Conservation (phyloP, 2,888 invertebrate species). For the Eupithecia tripunctaria region DNA sequence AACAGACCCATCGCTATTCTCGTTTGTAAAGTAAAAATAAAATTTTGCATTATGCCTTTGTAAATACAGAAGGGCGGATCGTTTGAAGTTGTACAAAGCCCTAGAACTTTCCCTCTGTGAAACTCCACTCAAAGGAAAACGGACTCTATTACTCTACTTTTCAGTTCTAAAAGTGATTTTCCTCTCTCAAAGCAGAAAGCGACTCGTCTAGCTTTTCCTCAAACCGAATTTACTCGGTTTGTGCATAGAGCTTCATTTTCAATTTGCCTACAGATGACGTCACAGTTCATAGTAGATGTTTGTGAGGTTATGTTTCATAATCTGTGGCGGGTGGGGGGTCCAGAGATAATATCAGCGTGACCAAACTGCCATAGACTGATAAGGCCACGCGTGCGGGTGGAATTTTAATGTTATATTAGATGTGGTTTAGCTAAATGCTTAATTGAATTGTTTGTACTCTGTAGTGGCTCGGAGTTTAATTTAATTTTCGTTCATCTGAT, state of each 20-base stretch:
- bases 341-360: constrained; percentile 73
- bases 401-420: constrained; percentile 71
- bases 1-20: constrained; percentile 43
- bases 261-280: not conserved
- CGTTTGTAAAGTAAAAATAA: constrained; percentile 62
- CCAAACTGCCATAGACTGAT: constrained; percentile 80
- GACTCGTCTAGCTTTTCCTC: not conserved
- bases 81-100: constrained; percentile 74
- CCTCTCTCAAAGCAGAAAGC: not conserved
- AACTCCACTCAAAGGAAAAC: constrained; percentile 5
- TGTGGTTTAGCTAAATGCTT: constrained; percentile 56
- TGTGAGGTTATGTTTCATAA: constrained; percentile 14
- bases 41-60: constrained; percentile 64
- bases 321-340: constrained; percentile 47
- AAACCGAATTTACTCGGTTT: not conserved
- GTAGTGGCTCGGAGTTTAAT: constrained; percentile 39
- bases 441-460: constrained; percentile 55
- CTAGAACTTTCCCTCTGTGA: constrained; percentile 33
- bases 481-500: constrained; percentile 43
- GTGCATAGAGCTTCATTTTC: not conserved
- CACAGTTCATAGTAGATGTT: constrained; percentile 3
- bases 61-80: constrained; percentile 66
- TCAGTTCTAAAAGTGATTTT: not conserved
- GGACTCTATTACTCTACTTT: not conserved
- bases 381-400: constrained; percentile 67